A percentile compares a stretch with the other conserved stretches of the same genome.
Conservation (phyloP, 92 coral and sea anemone genomes). For the Virgularia gustaviana region DNA sequence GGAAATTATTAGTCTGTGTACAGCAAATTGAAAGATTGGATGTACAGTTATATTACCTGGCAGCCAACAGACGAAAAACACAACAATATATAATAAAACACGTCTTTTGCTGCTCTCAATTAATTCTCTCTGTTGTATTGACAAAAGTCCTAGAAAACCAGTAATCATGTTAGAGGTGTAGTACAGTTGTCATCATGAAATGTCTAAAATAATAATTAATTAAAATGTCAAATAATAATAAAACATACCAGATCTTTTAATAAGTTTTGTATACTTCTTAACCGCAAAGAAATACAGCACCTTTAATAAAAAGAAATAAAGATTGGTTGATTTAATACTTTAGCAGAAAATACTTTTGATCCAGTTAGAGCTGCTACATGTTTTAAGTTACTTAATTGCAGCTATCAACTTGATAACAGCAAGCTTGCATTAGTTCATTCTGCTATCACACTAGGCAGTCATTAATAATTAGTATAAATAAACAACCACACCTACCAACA, state of each 20-base stretch:
- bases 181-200: neutral
- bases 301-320: constrained; percentile 24
- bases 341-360: too few relatives aligned
- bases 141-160: constrained; percentile 58
- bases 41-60: constrained; percentile 63
- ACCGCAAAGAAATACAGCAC: constrained; percentile 67
- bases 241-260: constrained; percentile 66
- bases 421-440: too few relatives aligned
- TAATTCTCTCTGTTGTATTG: constrained; percentile 74
- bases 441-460: too few relatives aligned
- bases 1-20: neutral
- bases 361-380: too few relatives aligned
- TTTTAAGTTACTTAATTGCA: too few relatives aligned
- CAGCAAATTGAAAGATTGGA: neutral
- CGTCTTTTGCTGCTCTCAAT: constrained; percentile 66
- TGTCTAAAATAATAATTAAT: too few relatives aligned
- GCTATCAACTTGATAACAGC: too few relatives aligned
- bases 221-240: too few relatives aligned
- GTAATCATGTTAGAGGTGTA: neutral
- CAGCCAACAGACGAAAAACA: constrained; percentile 82
- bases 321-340: neutral
- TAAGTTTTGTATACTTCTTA: constrained; percentile 63
- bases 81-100: constrained; percentile 62
- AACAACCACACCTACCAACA: too few relatives aligned
- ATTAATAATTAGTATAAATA: too few relatives aligned